Evolutionary conservation across 2,888 invertebrate species (phyloP), one percentile per base, ranked within the genome.

Genomic region (Macaria liturata): DNA sequence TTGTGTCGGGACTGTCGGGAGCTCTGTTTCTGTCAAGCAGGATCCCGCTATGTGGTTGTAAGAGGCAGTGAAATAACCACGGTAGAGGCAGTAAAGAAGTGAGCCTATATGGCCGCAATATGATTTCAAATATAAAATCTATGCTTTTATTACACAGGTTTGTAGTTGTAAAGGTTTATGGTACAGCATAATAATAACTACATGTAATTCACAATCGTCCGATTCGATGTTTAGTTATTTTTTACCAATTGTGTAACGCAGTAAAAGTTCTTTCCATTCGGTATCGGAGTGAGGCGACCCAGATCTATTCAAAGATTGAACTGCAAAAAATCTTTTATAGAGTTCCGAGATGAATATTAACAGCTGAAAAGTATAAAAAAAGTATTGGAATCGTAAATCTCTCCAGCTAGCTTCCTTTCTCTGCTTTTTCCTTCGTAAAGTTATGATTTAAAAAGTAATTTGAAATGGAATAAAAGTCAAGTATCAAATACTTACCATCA

Each of bases 231-330:
- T 37, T 37, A 37, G 7, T 37, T 37, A 4, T 37, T 34, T 34
- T 4, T 37, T 37, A 7, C 4, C 34, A 6, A 4, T 37, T 6
- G 34, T 37, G 7, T 37, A 6, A 37, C 34, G 5, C 7, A 88
- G 89, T 89, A 90, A 90, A 90, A 90, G 90, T 88, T 80, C 76
- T 83, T 70, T 69, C 81, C 80, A 81, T n/a, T n/a, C n/a, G n/a
- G 83, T 86, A 84, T 84, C 77, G 78, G 75, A 76, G 83, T 79
- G 74, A 76, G 76, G 75, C 83, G 88, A 88, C 90, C 90, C 72
- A 87, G 81, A 80, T 91, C 78, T 78, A 78, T 84, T 79, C 79
- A 80, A 62, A 68, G 75, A 58, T 65, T 70, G 74, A 76, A 77
- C 76, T 75, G 65, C 61, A 66, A 77, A 89, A 89, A 89, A 88